phyloP scores from a whole-genome alignment of 53 echinoderm and acorn worm species.

The Glandiceps talaboti region DNA sequence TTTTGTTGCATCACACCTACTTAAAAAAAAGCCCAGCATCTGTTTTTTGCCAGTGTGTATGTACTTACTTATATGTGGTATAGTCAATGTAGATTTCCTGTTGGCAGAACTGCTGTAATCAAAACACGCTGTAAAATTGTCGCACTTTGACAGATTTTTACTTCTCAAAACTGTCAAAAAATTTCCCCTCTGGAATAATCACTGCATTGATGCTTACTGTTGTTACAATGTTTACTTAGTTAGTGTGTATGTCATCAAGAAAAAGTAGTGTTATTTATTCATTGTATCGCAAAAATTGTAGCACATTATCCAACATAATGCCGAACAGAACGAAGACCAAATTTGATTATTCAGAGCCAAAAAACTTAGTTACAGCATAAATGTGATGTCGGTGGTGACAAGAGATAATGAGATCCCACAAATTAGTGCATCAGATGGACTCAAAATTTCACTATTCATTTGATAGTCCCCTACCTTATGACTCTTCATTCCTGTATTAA shows the following conservation, averaged over 20 bases:
- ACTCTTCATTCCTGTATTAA: no score
- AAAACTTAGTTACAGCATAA: background rate
- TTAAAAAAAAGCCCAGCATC: slow-evolving; percentile 16
- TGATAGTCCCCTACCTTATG: background rate
- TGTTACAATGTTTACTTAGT: background rate
- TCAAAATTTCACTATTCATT: background rate
- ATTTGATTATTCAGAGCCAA: background rate
- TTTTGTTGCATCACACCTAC: background rate
- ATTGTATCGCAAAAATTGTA: background rate
- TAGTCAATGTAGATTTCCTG: background rate
- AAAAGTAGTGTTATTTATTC: background rate
- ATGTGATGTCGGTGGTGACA: no score
- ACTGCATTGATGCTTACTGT: background rate
- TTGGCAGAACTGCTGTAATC: background rate
- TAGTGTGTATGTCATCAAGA: background rate
- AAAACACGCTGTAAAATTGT: background rate
- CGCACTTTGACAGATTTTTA: background rate
- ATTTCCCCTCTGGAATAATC: background rate
- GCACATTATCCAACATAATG: background rate
- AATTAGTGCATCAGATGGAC: background rate
- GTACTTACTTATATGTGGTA: background rate
- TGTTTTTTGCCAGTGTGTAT: slow-evolving; percentile 9
- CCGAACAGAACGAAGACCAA: background rate
- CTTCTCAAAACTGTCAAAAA: background rate
- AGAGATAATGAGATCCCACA: background rate